These are phyloP conservation scores for Dasysyrphus tricinctus DNA, from an alignment of 2,888 invertebrate genomes.

Conservation along the genomic window DNA sequence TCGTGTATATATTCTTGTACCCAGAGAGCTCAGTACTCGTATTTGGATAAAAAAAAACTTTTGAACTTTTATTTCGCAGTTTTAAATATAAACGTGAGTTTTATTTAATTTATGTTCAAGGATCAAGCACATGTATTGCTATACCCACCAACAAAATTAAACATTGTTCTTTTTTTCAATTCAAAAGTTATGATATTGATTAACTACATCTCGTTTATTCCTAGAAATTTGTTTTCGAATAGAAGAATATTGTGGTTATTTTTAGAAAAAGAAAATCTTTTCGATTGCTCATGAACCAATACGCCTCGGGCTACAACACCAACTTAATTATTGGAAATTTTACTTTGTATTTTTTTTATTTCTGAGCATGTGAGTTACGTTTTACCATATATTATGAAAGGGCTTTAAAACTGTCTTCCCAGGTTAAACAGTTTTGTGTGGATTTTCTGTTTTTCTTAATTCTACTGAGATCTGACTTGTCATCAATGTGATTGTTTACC, in stretches of 20 bases:
- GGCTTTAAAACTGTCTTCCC: neutral
- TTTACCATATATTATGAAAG: neutral
- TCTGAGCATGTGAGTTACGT: neutral
- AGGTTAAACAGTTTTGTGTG: neutral
- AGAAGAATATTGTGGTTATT: constrained; percentile 58
- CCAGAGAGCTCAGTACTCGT: constrained; percentile 19
- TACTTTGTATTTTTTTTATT: constrained; percentile 25
- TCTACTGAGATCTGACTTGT: neutral
- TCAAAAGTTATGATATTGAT: neutral
- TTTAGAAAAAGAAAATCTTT: constrained; percentile 65
- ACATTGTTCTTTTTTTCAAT: neutral
- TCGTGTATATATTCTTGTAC: constrained; percentile 19
- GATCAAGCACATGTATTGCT: constrained; percentile 12
- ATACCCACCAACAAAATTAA: neutral
- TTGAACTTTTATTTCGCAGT: constrained; percentile 7
- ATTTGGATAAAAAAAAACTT: constrained; percentile 27
- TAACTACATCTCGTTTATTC: constrained; percentile 25
- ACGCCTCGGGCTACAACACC: constrained; percentile 55
- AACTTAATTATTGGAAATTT: constrained; percentile 64
- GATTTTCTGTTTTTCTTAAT: neutral
- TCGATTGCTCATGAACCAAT: constrained; percentile 68
- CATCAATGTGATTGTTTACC: neutral
- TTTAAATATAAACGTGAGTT: constrained; percentile 46
- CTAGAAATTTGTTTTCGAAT: constrained; percentile 59
- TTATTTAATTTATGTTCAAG: constrained; percentile 39